phyloP scores from a whole-genome alignment of 92 coral and sea anemone genomes.

The Phenganax marumi region DNA sequence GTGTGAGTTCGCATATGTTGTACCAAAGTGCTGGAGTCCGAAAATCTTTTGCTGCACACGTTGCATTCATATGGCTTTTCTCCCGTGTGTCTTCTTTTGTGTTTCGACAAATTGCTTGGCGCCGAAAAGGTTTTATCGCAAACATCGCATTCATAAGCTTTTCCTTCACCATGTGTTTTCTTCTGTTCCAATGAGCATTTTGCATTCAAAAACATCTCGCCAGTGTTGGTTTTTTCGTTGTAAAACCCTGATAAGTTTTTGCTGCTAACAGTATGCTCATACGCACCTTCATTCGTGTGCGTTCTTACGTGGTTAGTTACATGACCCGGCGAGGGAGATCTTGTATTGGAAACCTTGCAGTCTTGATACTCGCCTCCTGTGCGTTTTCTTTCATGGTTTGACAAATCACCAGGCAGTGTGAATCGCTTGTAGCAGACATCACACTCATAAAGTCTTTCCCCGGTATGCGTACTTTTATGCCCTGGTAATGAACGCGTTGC shows the following conservation, averaged over 20 bases:
- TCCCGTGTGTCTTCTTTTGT: not conserved
- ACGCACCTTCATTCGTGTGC: too few species aligned
- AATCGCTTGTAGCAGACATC: not conserved
- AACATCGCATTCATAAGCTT: not conserved
- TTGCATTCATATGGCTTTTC: not conserved
- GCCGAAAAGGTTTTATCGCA: not conserved
- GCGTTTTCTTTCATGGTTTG: not conserved
- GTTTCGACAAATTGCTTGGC: not conserved
- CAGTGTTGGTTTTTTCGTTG: too few species aligned
- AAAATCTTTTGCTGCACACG: not conserved
- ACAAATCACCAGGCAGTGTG: not conserved
- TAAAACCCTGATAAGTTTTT: too few species aligned
- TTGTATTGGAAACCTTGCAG: too few species aligned
- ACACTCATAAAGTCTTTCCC: constrained; percentile 2
- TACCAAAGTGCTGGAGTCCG: not conserved
- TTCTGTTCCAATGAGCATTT: too few species aligned
- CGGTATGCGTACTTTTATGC: not conserved
- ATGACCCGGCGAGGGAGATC: too few species aligned
- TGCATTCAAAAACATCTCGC: too few species aligned
- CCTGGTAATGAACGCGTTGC: not conserved
- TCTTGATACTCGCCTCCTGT: not conserved
- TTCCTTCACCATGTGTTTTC: too few species aligned
- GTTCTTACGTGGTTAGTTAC: too few species aligned
- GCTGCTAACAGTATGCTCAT: too few species aligned
- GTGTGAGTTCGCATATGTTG: not conserved